Evolutionary conservation across 2,888 invertebrate species (phyloP).

Genomic region (Platerodrilus igneus): DNA sequence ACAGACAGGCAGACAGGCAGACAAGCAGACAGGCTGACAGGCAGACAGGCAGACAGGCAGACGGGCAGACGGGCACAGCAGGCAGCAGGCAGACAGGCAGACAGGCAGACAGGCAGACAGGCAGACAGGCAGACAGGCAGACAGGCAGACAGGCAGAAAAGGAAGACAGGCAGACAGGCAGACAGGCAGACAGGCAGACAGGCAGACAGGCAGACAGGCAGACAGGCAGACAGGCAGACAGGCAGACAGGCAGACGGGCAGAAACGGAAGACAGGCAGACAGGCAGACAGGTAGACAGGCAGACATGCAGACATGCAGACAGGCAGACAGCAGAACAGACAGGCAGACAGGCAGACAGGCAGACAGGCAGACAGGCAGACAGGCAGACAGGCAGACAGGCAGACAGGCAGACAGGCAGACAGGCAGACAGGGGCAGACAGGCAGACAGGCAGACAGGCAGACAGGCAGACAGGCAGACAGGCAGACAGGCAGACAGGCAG

Average conservation of each 20-base stretch:
- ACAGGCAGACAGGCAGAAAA: conserved; percentile 8
- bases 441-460: conserved; percentile 2
- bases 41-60: conserved; percentile 6
- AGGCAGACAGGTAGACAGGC: conserved; percentile 8
- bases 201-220: conserved; percentile 25
- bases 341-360: conserved; percentile 11
- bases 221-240: conserved; percentile 8
- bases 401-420: conserved; percentile 8
- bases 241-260: conserved; percentile 8
- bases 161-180: conserved; percentile 8
- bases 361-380: conserved; percentile 26
- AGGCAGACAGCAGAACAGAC: conserved; percentile 10
- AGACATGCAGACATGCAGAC: conserved; percentile 7
- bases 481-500: conserved; percentile 26
- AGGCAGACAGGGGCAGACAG: conserved; percentile 9
- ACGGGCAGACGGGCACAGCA: conserved; percentile 2
- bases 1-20: conserved; percentile 3
- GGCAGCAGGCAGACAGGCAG: conserved; percentile 7
- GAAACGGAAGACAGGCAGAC: conserved; percentile 10
- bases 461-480: conserved; percentile 4
- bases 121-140: conserved; percentile 10
- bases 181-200: conserved; percentile 23
- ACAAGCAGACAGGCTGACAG: conserved; percentile 5
- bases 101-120: conserved; percentile 8
- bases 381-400: conserved; percentile 6